Conservation (phyloP, 1,140 invertebrate species). For the Limonius californicus region DNA sequence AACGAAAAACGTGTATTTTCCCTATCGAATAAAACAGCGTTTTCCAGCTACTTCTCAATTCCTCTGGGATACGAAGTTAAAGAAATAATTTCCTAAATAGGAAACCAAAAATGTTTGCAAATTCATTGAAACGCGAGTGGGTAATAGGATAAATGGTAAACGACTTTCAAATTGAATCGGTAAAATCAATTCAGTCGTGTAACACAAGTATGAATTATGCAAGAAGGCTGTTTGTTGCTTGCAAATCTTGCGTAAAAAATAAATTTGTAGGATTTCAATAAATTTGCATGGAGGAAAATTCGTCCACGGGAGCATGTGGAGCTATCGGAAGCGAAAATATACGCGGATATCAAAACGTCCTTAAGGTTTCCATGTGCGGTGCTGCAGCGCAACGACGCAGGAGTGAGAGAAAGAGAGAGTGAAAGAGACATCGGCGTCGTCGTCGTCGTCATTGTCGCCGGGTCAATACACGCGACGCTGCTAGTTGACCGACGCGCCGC, state of each 20-base stretch:
- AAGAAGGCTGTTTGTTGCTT: constrained; percentile 11
- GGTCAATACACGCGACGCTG: constrained; percentile 33
- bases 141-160: constrained; percentile 12
- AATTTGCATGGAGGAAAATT: not conserved
- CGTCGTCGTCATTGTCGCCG: constrained; percentile 3
- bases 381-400: not conserved
- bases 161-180: constrained; percentile 14
- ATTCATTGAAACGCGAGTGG: not conserved
- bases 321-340: not conserved
- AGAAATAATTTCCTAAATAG: not conserved
- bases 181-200: constrained; percentile 12
- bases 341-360: not conserved
- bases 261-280: not conserved
- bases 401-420: constrained; percentile 9
- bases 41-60: too few relatives aligned
- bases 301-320: not conserved
- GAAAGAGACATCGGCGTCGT: constrained; percentile 9
- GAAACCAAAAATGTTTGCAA: not conserved
- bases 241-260: constrained; percentile 9
- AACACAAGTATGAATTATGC: constrained; percentile 15
- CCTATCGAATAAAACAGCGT: too few relatives aligned
- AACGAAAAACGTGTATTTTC: too few relatives aligned
- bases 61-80: too few relatives aligned
- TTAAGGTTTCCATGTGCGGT: not conserved
- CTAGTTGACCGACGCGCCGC: constrained; percentile 30